Percentiles rank a stretch among this genome's conserved stretches.
These are phyloP conservation scores for Spisula subtruncata DNA, from an alignment of 2,888 invertebrate species.

Conservation along the genomic window DNA sequence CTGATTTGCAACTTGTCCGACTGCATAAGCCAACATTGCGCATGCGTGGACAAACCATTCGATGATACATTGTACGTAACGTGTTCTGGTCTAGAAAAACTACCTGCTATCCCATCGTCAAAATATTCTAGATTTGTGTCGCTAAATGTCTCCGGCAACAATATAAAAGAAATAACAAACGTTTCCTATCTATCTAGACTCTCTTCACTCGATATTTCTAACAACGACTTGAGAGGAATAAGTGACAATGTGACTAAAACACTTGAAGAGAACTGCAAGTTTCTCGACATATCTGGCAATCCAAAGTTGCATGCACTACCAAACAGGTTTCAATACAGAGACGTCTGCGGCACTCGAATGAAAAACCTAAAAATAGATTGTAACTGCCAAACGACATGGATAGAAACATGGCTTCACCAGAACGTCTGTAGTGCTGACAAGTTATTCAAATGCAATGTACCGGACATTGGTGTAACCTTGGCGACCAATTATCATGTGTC, in stretches of 20 bases:
- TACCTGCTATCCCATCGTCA: slow-evolving; percentile 46
- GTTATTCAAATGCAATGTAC: slow-evolving; percentile 47
- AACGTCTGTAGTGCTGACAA: slow-evolving; percentile 28
- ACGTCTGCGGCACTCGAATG: slow-evolving; percentile 41
- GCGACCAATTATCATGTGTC: slow-evolving; percentile 22
- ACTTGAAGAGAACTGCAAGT: slow-evolving; percentile 47
- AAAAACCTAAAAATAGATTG: slow-evolving; percentile 37
- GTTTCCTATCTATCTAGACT: slow-evolving; percentile 35
- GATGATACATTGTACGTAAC: slow-evolving; percentile 44
- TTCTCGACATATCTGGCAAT: slow-evolving; percentile 51
- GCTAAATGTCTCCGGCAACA: slow-evolving; percentile 49
- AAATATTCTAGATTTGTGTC: slow-evolving; percentile 43
- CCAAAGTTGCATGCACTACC: slow-evolving; percentile 40
- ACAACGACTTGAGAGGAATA: slow-evolving; percentile 41
- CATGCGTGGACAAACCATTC: slow-evolving; percentile 48
- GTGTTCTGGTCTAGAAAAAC: slow-evolving; percentile 32
- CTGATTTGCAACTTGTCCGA: slow-evolving; percentile 20
- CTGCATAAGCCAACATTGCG: slow-evolving; percentile 33
- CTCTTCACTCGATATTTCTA: slow-evolving; percentile 43
- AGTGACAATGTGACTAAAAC: not conserved
- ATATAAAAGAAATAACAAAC: slow-evolving; percentile 37
- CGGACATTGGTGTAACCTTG: slow-evolving; percentile 19
- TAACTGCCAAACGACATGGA: slow-evolving; percentile 51
- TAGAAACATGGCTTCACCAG: slow-evolving; percentile 42
- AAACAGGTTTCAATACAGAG: slow-evolving; percentile 48